A percentile compares a stretch with the other conserved stretches of the same genome.
phyloP scores from a whole-genome alignment of 1,140 invertebrate species.

The Charaxes varanes region DNA sequence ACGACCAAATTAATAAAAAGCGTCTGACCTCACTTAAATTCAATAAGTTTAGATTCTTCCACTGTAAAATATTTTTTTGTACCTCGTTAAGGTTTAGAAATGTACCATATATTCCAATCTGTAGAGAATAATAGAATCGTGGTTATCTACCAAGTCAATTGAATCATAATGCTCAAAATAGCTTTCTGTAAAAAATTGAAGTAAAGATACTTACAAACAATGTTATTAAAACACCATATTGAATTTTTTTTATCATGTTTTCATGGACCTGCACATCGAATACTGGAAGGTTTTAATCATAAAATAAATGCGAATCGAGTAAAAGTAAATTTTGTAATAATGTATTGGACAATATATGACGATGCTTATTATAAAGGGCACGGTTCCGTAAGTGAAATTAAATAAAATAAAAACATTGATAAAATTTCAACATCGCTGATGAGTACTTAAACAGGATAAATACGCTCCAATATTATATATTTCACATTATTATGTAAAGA shows the following conservation, averaged over 20 bases:
- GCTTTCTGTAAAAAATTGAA: not conserved
- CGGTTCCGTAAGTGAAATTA: no score
- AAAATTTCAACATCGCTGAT: no score
- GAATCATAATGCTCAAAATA: not conserved
- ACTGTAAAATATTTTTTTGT: constrained; percentile 53
- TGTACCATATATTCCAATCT: constrained; percentile 37
- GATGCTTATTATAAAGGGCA: no score
- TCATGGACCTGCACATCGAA: not conserved
- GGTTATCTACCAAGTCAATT: not conserved
- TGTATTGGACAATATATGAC: no score
- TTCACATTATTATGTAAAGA: no score
- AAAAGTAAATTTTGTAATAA: no score
- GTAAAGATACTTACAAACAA: constrained; percentile 35
- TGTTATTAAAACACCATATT: constrained; percentile 28
- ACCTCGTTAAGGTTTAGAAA: constrained; percentile 55
- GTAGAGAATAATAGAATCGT: constrained; percentile 10
- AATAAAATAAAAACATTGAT: no score
- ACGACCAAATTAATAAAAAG: constrained; percentile 2
- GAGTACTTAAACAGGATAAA: no score
- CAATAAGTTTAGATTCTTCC: constrained; percentile 46
- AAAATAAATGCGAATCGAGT: not conserved
- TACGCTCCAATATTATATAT: no score
- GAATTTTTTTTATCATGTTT: constrained; percentile 28
- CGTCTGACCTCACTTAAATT: constrained; percentile 58
- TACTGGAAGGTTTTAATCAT: not conserved